Base-by-base conservation (phyloP, 2,797 vertebrate species). In the Oceanodroma leucorhoa region DNA sequence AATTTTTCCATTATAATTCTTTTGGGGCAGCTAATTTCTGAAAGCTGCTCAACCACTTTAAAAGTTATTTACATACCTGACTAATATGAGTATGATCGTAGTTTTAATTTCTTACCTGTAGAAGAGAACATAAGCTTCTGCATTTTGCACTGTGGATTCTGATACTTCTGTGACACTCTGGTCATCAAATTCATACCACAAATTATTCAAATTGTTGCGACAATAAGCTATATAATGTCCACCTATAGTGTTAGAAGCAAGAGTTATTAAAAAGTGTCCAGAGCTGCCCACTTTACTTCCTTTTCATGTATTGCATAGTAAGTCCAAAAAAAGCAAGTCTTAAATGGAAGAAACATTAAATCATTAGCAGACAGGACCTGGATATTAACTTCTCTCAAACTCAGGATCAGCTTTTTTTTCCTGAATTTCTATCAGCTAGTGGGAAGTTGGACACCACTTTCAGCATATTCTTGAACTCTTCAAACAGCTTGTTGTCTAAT, bases 161-260 rank as follows among this genome's bases (percentile, higher is more conserved):
- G 99, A 98, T 83, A 99, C 99, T 97, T 99, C 99, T 13, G 99
- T 99, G 91, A 99, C 99, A 51, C 99, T 99, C 90, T 99, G 99
- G 97, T 99, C 99, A 54, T 99, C 99, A 96, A 99, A 99, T 97
- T 99, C 99, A 86, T 99, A 99, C 99, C 99, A 99, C 89, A 98
- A 97, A 90, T 99, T 98, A 98, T 99, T 99, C 89, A 98, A 97
- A 72, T 99, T 99, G 77, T 99, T 99, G 97, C 99, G 98, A 97
- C 99, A 99, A 96, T 99, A 99, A 71, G 99, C 99, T 81, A 99
- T 99, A 93, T 99, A 99, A 97, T 99, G 99, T 84, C 99, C 99
- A 97, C 99, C 99, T 99, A 95, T 55, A 93, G 86, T 14, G 20
- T 62, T 11, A 85, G 46, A 94, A 86, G 5, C 14, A 84, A 80